Evolutionary conservation across 2,113 vertebrate genomes (phyloP), one percentile per base, ranked within the genome.

Genomic region (Nothocercus nigrocapillus): DNA sequence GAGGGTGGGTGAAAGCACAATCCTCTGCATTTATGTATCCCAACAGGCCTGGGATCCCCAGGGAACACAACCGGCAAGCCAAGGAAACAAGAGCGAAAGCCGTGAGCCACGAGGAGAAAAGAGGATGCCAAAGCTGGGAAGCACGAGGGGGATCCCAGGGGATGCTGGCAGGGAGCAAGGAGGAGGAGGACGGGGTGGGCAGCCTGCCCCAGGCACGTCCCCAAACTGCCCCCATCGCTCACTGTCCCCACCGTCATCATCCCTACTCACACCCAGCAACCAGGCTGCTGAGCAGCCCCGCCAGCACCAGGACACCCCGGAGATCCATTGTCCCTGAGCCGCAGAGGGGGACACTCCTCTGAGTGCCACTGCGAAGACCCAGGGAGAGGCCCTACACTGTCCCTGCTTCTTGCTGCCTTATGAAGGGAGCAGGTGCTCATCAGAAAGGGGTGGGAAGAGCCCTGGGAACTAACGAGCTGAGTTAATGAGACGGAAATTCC

Each of bases 241-340:
- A 3, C 1, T 12, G 79, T 32, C 44, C 67, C 47, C 34, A 5
- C 25, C 14, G 11, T 24, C 68, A 27, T 8, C 47, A 36, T 25
- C 44, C 34, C 4, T 10, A 4, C 53, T 19, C 11, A 4, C 10
- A 3, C 20, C 22, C 69, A 20, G 51, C 25, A 11, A 34, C n/a
- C 59, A 45, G 42, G 64, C 12, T 6, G 42, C 42, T 44, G 5
- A 18, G 8, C 54, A 58, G 30, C 28, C 62, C 61, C 10, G 22
- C 14, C 36, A 25, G 51, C 77, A 20, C 53, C 38, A 10, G 44
- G 42, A 59, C 12, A 4, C 11, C 28, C 59, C 32, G 18, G 40
- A 22, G 24, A 2, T 42, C 6, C 64, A 1, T 18, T 1, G 1
- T 28, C 38, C 47, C 54, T 19, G 27, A 4, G 3, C 21, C 2